phyloP scores from a whole-genome alignment of 2,113 vertebrate species.

The Sapayoa aenigma region DNA sequence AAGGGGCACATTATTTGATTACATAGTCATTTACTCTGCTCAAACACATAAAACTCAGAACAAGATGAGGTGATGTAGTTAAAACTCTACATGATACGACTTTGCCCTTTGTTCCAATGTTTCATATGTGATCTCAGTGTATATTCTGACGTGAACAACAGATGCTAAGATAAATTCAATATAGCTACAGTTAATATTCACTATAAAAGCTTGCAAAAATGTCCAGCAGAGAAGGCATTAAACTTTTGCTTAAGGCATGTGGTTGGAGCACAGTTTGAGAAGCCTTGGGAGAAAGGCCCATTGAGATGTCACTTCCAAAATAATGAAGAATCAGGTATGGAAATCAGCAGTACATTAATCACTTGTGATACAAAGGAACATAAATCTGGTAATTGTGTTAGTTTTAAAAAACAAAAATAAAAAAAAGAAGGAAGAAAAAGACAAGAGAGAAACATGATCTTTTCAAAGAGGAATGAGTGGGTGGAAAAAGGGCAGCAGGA shows the following conservation, averaged over 20 bases:
- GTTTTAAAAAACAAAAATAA: background rate
- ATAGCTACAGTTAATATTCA: background rate
- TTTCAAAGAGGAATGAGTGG: background rate
- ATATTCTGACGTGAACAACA: background rate
- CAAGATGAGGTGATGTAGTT: background rate
- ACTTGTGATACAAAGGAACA: background rate
- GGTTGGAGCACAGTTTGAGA: background rate
- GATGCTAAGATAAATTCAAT: background rate
- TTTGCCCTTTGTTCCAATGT: background rate
- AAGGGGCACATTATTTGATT: background rate
- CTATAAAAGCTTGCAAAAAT: background rate
- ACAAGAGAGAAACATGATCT: background rate
- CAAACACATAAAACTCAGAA: background rate
- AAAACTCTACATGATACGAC: rapidly evolving
- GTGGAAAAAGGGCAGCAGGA: background rate
- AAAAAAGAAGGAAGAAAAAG: rapidly evolving
- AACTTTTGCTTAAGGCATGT: background rate
- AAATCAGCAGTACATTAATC: background rate
- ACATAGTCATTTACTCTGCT: background rate
- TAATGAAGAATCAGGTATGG: background rate
- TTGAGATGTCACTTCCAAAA: background rate
- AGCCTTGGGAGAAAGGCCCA: background rate
- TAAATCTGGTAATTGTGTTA: background rate
- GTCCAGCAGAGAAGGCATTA: background rate
- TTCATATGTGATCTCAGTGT: background rate